These are phyloP conservation scores for Manis pentadactyla DNA, from an alignment of 2,797 vertebrate species.

Conservation along the genomic window DNA sequence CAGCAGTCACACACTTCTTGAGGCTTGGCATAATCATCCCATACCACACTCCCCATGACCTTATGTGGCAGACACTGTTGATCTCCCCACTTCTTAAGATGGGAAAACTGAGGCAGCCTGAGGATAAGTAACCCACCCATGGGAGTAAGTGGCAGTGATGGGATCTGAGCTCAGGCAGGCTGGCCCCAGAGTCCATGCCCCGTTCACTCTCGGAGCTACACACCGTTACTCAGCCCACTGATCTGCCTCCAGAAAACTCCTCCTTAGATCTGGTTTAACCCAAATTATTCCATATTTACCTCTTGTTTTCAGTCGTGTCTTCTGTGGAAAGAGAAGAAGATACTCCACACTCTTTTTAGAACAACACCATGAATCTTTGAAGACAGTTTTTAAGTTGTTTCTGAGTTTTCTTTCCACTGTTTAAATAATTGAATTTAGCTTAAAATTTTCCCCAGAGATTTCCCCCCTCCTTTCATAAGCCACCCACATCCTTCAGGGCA, in stretches of 20 bases:
- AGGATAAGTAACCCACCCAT: not conserved
- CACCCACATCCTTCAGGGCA: not conserved
- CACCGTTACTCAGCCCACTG: not conserved
- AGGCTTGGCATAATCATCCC: not conserved
- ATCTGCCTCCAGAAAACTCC: not conserved
- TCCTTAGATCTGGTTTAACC: not conserved
- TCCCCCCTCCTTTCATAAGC: not conserved
- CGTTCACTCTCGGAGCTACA: not conserved
- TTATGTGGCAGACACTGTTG: not conserved
- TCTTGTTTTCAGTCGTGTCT: not conserved
- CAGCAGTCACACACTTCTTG: not conserved
- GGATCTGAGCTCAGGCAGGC: not conserved
- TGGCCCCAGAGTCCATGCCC: not conserved
- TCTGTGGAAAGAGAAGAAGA: not conserved
- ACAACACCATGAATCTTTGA: not conserved
- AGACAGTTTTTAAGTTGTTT: not conserved
- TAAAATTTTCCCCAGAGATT: not conserved
- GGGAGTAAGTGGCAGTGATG: not conserved
- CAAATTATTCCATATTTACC: not conserved
- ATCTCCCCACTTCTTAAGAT: not conserved
- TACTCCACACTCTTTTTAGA: not conserved
- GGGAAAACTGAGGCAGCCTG: not conserved
- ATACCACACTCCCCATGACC: not conserved
- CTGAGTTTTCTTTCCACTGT: slow-evolving; percentile 1
- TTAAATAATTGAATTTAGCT: slow-evolving; percentile 10